These are phyloP conservation scores for Chydorus sphaericus DNA, from an alignment of 2,888 invertebrate genomes.

Conservation along the genomic window DNA sequence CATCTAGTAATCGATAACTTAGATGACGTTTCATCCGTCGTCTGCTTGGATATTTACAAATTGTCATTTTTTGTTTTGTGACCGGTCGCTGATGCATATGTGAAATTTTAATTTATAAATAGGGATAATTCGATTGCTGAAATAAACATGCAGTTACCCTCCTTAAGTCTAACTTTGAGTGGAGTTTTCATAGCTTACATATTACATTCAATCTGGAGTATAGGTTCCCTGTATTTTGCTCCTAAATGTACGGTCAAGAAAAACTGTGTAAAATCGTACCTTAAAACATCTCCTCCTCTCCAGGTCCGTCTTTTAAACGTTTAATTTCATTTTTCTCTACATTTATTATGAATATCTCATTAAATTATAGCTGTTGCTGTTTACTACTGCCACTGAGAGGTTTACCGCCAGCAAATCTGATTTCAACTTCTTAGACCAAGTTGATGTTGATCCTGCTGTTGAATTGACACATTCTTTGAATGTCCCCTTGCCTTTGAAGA, in stretches of 20 bases:
- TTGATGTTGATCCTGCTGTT: not conserved
- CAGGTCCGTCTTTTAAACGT: slow-evolving; percentile 23
- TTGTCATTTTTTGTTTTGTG: not conserved
- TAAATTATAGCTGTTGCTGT: slow-evolving; percentile 9
- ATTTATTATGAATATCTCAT: slow-evolving; percentile 17
- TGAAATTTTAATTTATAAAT: not conserved
- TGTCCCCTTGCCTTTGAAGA: slow-evolving; percentile 54
- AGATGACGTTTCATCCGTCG: no score
- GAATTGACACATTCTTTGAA: slow-evolving; percentile 27
- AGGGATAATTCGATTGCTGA: not conserved
- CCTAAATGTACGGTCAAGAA: slow-evolving; percentile 21
- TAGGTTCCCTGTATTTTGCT: slow-evolving; percentile 33
- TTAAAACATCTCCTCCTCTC: slow-evolving; percentile 26
- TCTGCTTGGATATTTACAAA: not conserved
- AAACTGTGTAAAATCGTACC: slow-evolving; percentile 27
- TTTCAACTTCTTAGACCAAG: not conserved
- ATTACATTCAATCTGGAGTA: slow-evolving; percentile 31
- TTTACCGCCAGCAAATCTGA: not conserved
- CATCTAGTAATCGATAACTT: no score
- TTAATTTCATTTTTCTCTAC: not conserved
- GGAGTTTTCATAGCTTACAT: slow-evolving; percentile 32
- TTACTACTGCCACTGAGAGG: not conserved
- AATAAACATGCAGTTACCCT: not conserved
- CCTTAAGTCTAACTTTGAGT: slow-evolving; percentile 27
- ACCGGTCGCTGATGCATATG: not conserved